phyloP scores from a whole-genome alignment of 2,797 vertebrate genomes.

The Etheostoma perlongum region DNA sequence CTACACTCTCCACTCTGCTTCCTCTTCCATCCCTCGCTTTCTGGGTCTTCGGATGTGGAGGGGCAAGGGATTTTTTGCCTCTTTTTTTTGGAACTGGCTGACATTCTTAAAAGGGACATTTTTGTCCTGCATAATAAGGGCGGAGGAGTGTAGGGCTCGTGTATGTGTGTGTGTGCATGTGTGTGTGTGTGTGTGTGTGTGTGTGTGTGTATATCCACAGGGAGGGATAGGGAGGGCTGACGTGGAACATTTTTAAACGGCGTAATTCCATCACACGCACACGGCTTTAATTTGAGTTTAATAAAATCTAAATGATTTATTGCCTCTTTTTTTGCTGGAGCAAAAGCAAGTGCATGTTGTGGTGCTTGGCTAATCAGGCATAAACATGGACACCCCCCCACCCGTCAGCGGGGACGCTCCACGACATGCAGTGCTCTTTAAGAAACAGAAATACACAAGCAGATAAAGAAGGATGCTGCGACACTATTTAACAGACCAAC shows the following conservation, averaged over 20 bases:
- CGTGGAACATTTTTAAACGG: constrained; percentile 68
- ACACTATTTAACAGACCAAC: constrained; percentile 84
- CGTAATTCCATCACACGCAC: constrained; percentile 77
- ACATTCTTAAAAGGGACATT: constrained; percentile 90
- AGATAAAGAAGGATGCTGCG: constrained; percentile 79
- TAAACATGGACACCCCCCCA: constrained; percentile 72
- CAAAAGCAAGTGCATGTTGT: constrained; percentile 70
- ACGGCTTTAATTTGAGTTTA: constrained; percentile 84
- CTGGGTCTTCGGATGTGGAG: constrained; percentile 63
- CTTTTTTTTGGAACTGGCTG: constrained; percentile 84
- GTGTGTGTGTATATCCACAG: constrained; percentile 26
- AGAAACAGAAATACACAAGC: constrained; percentile 75
- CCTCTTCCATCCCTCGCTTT: constrained; percentile 54
- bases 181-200: constrained; percentile 1
- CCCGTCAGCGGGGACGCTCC: constrained; percentile 44
- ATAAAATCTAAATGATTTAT: constrained; percentile 86
- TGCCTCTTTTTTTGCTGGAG: constrained; percentile 66
- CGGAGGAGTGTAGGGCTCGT: constrained; percentile 21
- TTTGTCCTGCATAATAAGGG: constrained; percentile 67
- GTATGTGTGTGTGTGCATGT: constrained; percentile 18
- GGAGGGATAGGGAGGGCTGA: constrained; percentile 44
- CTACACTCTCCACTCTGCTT: constrained; percentile 41
- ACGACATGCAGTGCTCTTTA: constrained; percentile 74
- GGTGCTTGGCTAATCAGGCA: constrained; percentile 79
- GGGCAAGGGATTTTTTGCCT: constrained; percentile 66